Percentiles rank a stretch among this genome's conserved stretches.
These are phyloP conservation scores for Enteromius anoplus DNA, from an alignment of 2,797 vertebrate species.

Conservation along the genomic window DNA sequence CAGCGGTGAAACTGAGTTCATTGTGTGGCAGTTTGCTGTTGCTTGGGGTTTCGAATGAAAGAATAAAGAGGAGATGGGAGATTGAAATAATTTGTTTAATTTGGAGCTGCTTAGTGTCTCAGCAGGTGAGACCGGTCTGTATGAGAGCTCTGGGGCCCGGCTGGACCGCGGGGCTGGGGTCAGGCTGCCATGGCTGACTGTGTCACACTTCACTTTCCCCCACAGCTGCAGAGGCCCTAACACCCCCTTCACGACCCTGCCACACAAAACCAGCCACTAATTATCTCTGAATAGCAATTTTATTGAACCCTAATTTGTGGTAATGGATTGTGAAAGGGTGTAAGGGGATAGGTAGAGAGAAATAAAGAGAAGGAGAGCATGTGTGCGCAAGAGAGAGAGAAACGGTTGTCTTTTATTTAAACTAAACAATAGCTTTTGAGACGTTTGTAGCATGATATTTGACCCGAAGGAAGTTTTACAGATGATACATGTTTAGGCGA, in stretches of 20 bases:
- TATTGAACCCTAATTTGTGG: conserved; percentile 89
- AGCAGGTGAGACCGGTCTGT: conserved; percentile 81
- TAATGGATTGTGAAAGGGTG: conserved; percentile 88
- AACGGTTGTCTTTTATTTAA: conserved; percentile 31
- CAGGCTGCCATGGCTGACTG: conserved; percentile 63
- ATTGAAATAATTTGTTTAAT: conserved; percentile 86
- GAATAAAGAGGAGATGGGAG: conserved; percentile 56
- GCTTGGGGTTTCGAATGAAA: conserved; percentile 64
- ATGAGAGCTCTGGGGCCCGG: conserved; percentile 72
- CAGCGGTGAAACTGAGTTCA: conserved; percentile 78
- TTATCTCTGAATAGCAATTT: conserved; percentile 91
- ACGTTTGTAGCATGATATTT: conserved; percentile 58
- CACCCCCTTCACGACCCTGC: conserved; percentile 51
- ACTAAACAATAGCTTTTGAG: conserved; percentile 55
- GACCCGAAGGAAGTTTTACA: conserved; percentile 53
- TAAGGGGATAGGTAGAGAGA: conserved; percentile 77
- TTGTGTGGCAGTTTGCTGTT: conserved; percentile 76
- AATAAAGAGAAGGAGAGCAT: conserved; percentile 45
- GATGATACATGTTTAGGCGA: neutral
- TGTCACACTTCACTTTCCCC: conserved; percentile 79
- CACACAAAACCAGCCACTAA: conserved; percentile 82
- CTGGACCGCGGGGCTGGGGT: conserved; percentile 62
- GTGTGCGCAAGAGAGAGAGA: neutral
- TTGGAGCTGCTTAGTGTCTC: conserved; percentile 80
- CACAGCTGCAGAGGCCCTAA: conserved; percentile 79